Conservation (phyloP, 2,113 vertebrate genomes). For the Plecturocebus donacophilus region DNA sequence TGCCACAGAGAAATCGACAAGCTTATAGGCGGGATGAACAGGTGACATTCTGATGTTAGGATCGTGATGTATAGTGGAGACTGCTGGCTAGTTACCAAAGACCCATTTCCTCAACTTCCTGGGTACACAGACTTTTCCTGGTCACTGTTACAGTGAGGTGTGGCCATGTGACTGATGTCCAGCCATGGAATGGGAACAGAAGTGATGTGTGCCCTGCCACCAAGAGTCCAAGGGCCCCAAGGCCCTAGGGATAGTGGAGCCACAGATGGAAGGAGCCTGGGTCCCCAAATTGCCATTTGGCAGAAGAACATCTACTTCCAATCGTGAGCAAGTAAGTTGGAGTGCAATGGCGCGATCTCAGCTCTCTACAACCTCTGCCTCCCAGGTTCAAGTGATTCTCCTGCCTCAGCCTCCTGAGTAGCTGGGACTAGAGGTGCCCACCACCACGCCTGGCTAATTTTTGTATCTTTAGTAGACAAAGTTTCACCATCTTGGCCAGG, state of each 20-base stretch:
- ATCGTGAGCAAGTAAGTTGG: background rate
- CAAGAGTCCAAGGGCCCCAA: background rate
- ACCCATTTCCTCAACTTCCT: background rate
- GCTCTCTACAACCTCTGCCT: too few relatives aligned
- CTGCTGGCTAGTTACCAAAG: background rate
- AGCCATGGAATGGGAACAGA: background rate
- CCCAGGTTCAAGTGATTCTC: too few relatives aligned
- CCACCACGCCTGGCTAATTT: too few relatives aligned
- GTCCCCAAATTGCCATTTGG: background rate
- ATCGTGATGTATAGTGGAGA: background rate
- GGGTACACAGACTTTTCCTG: background rate
- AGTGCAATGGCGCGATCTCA: too few relatives aligned
- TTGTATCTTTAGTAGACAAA: too few relatives aligned
- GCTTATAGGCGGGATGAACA: background rate
- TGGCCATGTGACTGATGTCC: background rate
- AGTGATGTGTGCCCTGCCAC: background rate
- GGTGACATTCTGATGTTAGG: background rate
- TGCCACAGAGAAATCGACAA: background rate
- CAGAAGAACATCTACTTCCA: background rate
- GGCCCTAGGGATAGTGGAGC: background rate
- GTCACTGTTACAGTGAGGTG: background rate
- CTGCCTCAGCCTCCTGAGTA: too few relatives aligned
- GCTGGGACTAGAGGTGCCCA: too few relatives aligned
- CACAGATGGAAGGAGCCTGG: background rate
- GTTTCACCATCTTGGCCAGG: too few relatives aligned